Evolutionary conservation across 2,113 vertebrate species (phyloP), one percentile per base, ranked within the genome.

Genomic region (Paramisgurnus dabryanus): DNA sequence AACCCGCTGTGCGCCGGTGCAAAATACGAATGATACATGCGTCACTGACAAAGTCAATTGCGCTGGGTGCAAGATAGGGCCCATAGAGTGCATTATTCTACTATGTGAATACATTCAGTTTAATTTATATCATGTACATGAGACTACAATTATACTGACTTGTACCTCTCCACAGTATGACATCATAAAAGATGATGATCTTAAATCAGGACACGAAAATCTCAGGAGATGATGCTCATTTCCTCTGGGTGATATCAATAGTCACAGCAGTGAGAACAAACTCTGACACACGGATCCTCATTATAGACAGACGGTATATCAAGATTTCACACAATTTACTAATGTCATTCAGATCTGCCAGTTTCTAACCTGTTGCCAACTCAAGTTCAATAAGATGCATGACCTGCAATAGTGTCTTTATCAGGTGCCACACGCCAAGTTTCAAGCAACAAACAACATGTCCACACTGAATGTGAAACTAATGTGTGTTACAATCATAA

Each of bases 241-340:
- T 76, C 47, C 71, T 83, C 60, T 45, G 58, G 66, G 65, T 76
- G 70, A 70, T 79, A 65, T 65, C 55, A 67, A 75, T 57, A 69
- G 69, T 50, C 57, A 75, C 57, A 40, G 9, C 34, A 60, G 47
- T 64, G 65, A 70, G 65, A 83, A 79, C 34, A 64, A 74, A 53
- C 17, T 18, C 41, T 57, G n/a, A 65, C 67, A 43, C 39, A 63
- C 70, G 63, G 76, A 83, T 74, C 61, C 63, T 66, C 49, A 75
- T 66, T 39, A 80, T 2, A 68, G 71, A 61, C 47, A 58, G 61
- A 73, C 50, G 45, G 18, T 58, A 47, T 17, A 64, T 73, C 50
- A 58, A 2, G 40, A 41, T 41, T 18, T 43, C 69, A 39, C 50
- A 57, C 53, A 18, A 57, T 58, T 72, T 55, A 15, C 27, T 71